Percentiles rank a stretch among this genome's conserved stretches.
Evolutionary conservation across 1,140 invertebrate species (phyloP).

Genomic region (Chymomyza costata): DNA sequence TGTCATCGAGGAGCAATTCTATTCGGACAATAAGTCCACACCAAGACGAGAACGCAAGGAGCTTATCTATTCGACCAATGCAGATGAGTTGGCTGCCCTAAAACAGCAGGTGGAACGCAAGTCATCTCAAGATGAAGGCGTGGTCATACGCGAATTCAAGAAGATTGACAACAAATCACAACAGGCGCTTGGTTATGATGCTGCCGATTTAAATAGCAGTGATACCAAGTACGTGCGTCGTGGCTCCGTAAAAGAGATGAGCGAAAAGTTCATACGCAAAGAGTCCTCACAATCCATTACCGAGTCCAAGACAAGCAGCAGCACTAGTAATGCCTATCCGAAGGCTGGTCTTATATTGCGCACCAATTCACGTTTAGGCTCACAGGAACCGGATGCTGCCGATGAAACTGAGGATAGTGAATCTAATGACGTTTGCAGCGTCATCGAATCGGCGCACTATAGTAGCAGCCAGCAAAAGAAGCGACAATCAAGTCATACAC

Average conservation of each 20-base stretch:
- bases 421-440: constrained; percentile 58
- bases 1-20: constrained; percentile 80
- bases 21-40: constrained; percentile 80
- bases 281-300: constrained; percentile 42
- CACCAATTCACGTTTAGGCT: constrained; percentile 36
- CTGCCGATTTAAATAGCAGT: constrained; percentile 10
- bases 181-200: constrained; percentile 22
- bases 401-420: constrained; percentile 61
- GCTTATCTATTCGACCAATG: constrained; percentile 81
- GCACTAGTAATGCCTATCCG: constrained; percentile 75
- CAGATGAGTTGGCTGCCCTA: constrained; percentile 77
- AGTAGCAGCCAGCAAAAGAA: background rate
- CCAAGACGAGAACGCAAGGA: constrained; percentile 81
- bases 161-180: constrained; percentile 48
- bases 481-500: too few species aligned
- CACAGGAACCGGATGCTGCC: constrained; percentile 18
- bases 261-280: constrained; percentile 81
- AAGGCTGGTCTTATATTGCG: constrained; percentile 82
- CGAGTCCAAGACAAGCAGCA: constrained; percentile 14
- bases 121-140: constrained; percentile 23
- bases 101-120: constrained; percentile 42
- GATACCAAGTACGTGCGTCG: constrained; percentile 77
- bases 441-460: constrained; percentile 30
- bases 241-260: constrained; percentile 83
- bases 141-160: constrained; percentile 49